phyloP scores from a whole-genome alignment of 2,113 vertebrate genomes.

The Cheilinus undulatus region DNA sequence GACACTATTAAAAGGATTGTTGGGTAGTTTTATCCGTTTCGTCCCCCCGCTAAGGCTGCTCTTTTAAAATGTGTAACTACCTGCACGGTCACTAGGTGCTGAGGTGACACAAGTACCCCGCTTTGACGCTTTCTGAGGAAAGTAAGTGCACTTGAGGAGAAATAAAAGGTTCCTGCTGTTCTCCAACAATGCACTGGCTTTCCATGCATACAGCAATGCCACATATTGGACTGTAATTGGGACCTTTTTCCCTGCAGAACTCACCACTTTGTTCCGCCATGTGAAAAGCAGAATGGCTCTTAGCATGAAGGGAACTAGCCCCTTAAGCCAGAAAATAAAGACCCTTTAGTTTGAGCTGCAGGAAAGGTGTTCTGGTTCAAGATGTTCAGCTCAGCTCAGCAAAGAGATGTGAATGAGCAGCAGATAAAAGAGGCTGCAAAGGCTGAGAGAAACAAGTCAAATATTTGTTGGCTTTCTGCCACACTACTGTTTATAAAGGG shows the following conservation, averaged over 20 bases:
- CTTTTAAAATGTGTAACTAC: too few relatives aligned
- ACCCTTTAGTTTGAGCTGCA: background rate
- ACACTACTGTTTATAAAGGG: too few relatives aligned
- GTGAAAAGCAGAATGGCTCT: conserved; percentile 6
- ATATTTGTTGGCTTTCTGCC: background rate
- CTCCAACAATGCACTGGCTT: background rate
- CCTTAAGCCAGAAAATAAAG: background rate
- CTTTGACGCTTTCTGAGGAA: background rate
- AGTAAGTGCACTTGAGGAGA: background rate
- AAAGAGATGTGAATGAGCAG: background rate
- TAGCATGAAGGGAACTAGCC: conserved; percentile 2
- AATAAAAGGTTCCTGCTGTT: background rate
- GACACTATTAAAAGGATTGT: too few relatives aligned
- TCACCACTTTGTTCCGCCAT: conserved; percentile 5
- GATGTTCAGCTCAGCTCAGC: conserved; percentile 1
- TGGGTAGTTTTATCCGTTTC: too few relatives aligned
- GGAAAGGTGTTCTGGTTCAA: conserved; percentile 22
- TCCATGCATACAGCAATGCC: background rate
- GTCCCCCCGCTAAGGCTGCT: too few relatives aligned
- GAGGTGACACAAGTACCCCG: background rate
- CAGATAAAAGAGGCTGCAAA: too few relatives aligned
- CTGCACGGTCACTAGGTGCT: background rate
- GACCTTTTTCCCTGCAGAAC: conserved; percentile 3
- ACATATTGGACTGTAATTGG: background rate
- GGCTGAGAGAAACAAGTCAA: background rate